Evolutionary conservation across 2,113 vertebrate genomes (phyloP).

Genomic region (Lichenostomus cassidix): DNA sequence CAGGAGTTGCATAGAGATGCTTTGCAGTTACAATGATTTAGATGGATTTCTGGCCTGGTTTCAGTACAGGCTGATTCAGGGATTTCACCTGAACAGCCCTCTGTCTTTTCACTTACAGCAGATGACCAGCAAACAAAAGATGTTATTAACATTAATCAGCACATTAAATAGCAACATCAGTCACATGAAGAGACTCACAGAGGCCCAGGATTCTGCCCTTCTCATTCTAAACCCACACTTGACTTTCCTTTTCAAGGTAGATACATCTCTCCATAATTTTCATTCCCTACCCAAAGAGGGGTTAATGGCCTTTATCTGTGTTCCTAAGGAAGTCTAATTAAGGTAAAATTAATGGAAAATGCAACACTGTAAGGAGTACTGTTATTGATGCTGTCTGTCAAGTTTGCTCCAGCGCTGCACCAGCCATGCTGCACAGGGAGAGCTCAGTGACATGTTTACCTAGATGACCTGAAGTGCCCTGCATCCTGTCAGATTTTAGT

Average conservation of each 20-base stretch:
- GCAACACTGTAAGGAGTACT: background rate
- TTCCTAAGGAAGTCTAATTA: background rate
- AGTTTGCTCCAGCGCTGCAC: background rate
- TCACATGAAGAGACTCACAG: background rate
- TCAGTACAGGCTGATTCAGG: background rate
- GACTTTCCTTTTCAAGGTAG: background rate
- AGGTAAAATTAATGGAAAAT: background rate
- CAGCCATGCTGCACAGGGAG: background rate
- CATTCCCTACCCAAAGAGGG: background rate
- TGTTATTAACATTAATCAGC: background rate
- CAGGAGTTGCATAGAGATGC: background rate
- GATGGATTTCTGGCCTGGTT: background rate
- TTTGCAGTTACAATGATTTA: background rate
- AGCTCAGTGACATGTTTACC: rapidly evolving
- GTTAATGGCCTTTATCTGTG: background rate
- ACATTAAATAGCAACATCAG: background rate
- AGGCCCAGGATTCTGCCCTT: background rate
- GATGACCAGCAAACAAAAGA: background rate
- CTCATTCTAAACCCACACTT: background rate
- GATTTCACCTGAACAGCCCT: background rate
- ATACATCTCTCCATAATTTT: background rate
- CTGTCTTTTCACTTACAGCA: background rate
- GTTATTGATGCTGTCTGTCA: background rate
- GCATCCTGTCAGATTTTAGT: background rate
- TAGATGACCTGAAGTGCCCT: background rate